Conservation (phyloP, 2,113 vertebrate genomes). For the Poeciliopsis occidentalis region DNA sequence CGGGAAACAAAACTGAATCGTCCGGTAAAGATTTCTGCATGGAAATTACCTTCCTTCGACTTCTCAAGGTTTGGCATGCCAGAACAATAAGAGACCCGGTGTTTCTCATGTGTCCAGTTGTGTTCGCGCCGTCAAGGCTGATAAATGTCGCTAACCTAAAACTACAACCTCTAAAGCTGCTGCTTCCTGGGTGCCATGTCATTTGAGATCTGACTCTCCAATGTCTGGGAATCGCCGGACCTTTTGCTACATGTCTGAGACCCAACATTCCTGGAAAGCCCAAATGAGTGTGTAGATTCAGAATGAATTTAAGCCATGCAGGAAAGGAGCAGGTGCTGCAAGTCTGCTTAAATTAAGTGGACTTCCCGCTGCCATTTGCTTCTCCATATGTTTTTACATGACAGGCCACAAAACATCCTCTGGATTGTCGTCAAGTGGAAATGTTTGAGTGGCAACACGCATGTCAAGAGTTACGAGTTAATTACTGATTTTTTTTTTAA, state of each 20-base stretch:
- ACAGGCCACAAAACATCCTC: slow-evolving; percentile 9
- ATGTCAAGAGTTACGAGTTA: background rate
- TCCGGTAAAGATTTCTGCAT: background rate
- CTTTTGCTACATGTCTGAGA: slow-evolving; percentile 48
- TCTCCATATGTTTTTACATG: slow-evolving; percentile 26
- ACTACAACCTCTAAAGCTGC: slow-evolving; percentile 21
- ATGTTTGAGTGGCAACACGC: background rate
- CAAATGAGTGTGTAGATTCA: slow-evolving; percentile 69
- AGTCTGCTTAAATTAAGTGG: slow-evolving; percentile 48
- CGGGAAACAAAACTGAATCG: background rate
- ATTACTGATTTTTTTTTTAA: background rate
- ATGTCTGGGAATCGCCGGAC: slow-evolving; percentile 57
- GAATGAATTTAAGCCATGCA: slow-evolving; percentile 67
- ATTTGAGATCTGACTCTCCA: slow-evolving; percentile 52
- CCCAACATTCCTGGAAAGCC: slow-evolving; percentile 72
- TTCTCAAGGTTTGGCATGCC: background rate
- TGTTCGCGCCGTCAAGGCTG: slow-evolving; percentile 27
- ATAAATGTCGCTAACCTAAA: slow-evolving; percentile 39
- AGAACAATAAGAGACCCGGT: background rate
- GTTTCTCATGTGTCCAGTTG: background rate
- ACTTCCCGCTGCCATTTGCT: slow-evolving; percentile 50
- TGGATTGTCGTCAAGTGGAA: background rate
- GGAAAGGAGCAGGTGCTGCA: slow-evolving; percentile 70
- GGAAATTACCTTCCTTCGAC: background rate
- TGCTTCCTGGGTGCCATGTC: slow-evolving; percentile 51